Percentiles rank a stretch among this genome's conserved stretches.
Conservation (phyloP, 2,797 vertebrate species). For the Valencia hispanica region DNA sequence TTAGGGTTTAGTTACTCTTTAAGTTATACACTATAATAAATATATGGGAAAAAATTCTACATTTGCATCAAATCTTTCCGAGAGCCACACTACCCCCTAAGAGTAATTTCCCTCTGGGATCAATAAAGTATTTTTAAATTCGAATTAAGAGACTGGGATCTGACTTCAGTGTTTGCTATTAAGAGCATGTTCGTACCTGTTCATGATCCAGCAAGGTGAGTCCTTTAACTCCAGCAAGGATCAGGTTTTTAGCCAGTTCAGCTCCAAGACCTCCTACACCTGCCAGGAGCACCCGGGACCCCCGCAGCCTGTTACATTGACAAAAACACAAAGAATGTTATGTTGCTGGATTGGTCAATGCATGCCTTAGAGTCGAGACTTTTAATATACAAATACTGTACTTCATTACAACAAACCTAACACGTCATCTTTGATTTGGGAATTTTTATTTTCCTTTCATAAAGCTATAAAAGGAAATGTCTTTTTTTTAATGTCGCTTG, state of each 20-base stretch:
- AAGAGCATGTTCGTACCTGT: conserved; percentile 76
- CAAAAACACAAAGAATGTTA: not conserved
- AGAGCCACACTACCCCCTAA: not conserved
- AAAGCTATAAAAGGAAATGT: not conserved
- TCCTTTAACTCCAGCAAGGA: conserved; percentile 91
- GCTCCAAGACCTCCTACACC: conserved; percentile 87
- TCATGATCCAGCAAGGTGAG: conserved; percentile 90
- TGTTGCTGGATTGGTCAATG: not conserved
- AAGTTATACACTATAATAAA: not conserved
- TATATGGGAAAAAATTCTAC: not conserved
- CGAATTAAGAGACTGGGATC: too few species aligned
- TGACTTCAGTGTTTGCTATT: not conserved
- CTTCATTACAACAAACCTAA: not conserved
- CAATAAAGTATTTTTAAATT: too few species aligned
- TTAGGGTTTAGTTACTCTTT: too few species aligned
- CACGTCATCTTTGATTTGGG: not conserved
- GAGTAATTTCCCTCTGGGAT: too few species aligned
- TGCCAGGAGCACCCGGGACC: conserved; percentile 90
- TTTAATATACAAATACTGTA: not conserved
- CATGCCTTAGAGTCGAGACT: not conserved
- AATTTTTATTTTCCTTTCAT: not conserved
- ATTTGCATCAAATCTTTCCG: not conserved
- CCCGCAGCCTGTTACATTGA: conserved; percentile 82
- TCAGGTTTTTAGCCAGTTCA: conserved; percentile 94
- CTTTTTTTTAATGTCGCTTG: not conserved